These are phyloP conservation scores for Pachymerium ferrugineum DNA, from an alignment of 2,888 invertebrate genomes.

Conservation along the genomic window DNA sequence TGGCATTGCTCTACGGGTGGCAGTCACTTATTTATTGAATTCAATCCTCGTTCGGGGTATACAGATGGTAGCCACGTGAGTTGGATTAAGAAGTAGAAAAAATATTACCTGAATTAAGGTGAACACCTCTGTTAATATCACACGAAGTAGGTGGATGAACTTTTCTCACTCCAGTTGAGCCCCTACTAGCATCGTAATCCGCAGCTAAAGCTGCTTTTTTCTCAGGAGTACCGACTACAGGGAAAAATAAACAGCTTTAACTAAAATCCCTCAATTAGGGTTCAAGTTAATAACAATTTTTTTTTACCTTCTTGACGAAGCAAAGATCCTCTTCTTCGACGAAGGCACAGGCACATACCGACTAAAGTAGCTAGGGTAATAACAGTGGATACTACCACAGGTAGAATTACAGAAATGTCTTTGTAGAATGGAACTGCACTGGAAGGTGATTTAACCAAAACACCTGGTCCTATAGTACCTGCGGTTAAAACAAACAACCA, in stretches of 20 bases:
- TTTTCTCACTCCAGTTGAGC: slow-evolving; percentile 27
- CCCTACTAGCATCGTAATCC: slow-evolving; percentile 23
- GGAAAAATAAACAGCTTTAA: slow-evolving; percentile 21
- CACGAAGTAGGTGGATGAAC: slow-evolving; percentile 31
- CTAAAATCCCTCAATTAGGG: not conserved
- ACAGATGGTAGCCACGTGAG: slow-evolving; percentile 9
- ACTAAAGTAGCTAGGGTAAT: slow-evolving; percentile 55
- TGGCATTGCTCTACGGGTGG: not conserved
- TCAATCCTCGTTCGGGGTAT: slow-evolving; percentile 10
- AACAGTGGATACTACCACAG: slow-evolving; percentile 52
- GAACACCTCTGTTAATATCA: slow-evolving; percentile 28
- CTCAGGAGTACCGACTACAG: slow-evolving; percentile 16
- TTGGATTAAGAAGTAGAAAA: not conserved
- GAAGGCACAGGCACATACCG: slow-evolving; percentile 55
- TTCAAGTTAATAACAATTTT: not conserved
- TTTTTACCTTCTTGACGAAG: slow-evolving; percentile 24
- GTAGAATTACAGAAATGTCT: slow-evolving; percentile 53
- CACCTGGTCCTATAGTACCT: slow-evolving; percentile 32
- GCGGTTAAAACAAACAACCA: not conserved
- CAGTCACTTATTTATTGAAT: slow-evolving; percentile 10
- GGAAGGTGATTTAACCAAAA: slow-evolving; percentile 20
- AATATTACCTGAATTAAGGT: slow-evolving; percentile 25
- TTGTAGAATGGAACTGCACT: slow-evolving; percentile 46
- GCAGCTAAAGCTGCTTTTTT: slow-evolving; percentile 29
- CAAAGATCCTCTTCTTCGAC: slow-evolving; percentile 50